These are phyloP conservation scores for Hydropsyche betteni DNA, from an alignment of 2,888 invertebrate genomes.

Conservation along the genomic window DNA sequence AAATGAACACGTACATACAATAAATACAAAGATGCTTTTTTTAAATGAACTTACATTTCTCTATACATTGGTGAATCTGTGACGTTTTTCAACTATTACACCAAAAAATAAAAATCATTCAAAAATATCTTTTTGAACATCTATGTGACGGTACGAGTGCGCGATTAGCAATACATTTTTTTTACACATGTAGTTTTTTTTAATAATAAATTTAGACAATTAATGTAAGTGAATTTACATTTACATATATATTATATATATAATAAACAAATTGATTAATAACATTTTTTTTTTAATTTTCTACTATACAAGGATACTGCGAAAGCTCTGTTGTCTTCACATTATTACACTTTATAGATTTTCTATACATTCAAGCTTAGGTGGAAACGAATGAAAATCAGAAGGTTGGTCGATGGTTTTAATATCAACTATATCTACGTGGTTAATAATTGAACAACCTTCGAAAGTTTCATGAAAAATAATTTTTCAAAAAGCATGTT, in stretches of 20 bases:
- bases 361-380: slow-evolving; percentile 23
- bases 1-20: too few species aligned
- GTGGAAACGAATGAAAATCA: neutral
- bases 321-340: slow-evolving; percentile 24
- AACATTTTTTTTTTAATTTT: slow-evolving; percentile 4
- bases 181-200: slow-evolving; percentile 3
- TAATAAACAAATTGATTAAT: slow-evolving; percentile 17
- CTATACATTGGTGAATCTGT: slow-evolving; percentile 3
- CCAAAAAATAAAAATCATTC: neutral
- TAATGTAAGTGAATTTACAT: slow-evolving; percentile 19
- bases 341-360: slow-evolving; percentile 4
- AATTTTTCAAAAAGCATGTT: neutral
- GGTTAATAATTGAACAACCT: neutral
- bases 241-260: neutral
- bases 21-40: too few species aligned
- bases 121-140: slow-evolving; percentile 1
- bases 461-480: neutral
- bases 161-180: slow-evolving; percentile 22
- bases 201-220: neutral
- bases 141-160: slow-evolving; percentile 25
- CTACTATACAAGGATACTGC: slow-evolving; percentile 31
- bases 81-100: neutral
- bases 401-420: neutral
- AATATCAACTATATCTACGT: neutral
- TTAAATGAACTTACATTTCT: neutral